Conservation (phyloP, 2,888 invertebrate genomes). For the Athrips mouffetella region DNA sequence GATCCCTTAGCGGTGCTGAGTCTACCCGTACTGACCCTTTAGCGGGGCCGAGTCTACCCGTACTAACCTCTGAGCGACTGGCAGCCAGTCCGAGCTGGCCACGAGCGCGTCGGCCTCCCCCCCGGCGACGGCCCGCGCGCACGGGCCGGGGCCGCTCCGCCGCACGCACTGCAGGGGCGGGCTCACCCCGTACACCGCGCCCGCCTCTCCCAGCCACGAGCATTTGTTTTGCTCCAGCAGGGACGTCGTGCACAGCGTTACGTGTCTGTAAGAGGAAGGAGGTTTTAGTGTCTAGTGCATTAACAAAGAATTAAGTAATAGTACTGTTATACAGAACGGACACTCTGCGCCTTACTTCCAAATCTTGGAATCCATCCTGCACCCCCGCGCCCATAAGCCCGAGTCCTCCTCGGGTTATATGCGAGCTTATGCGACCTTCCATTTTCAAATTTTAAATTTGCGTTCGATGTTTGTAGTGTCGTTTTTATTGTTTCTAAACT, state of each 20-base stretch:
- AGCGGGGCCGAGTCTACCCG: neutral
- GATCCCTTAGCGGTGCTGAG: no score
- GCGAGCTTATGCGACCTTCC: no score
- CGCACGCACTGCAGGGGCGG: slow-evolving; percentile 89
- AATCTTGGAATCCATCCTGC: no score
- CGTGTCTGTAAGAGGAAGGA: slow-evolving; percentile 54
- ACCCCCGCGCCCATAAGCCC: no score
- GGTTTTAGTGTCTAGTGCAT: no score
- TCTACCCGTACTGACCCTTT: neutral
- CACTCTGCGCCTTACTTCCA: no score
- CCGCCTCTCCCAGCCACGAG: slow-evolving; percentile 85
- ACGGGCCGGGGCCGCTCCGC: slow-evolving; percentile 78
- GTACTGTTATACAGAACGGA: no score
- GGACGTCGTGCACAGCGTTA: slow-evolving; percentile 83
- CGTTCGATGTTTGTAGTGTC: no score
- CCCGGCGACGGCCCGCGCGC: slow-evolving; percentile 81
- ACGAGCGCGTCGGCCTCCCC: slow-evolving; percentile 85
- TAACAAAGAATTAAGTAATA: no score
- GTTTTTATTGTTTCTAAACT: no score
- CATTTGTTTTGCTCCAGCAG: slow-evolving; percentile 87
- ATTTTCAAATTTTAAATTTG: no score
- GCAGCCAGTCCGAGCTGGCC: slow-evolving; percentile 84
- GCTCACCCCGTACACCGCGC: slow-evolving; percentile 84
- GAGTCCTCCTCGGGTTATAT: no score
- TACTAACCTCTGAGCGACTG: slow-evolving; percentile 81